These are phyloP conservation scores for Seriola aureovittata DNA, from an alignment of 2,113 vertebrate genomes.

Conservation along the genomic window DNA sequence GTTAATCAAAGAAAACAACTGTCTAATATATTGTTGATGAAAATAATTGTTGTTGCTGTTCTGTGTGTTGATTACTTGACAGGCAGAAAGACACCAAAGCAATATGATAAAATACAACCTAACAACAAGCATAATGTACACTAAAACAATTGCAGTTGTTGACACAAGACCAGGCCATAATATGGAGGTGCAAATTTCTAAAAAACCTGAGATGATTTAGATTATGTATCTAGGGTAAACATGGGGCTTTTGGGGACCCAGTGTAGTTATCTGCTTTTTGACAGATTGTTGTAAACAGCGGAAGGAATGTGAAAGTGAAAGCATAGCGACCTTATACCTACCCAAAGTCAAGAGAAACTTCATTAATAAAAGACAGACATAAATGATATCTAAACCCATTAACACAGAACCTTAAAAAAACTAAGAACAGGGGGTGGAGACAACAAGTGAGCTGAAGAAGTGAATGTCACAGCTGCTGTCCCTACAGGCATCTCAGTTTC, in stretches of 20 bases:
- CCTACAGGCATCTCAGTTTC: neutral
- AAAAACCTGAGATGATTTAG: neutral
- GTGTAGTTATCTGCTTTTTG: neutral
- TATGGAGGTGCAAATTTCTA: neutral
- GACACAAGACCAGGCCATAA: no score
- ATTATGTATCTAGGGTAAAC: neutral
- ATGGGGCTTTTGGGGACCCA: neutral
- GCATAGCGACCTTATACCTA: neutral
- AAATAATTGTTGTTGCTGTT: no score
- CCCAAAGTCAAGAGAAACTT: neutral
- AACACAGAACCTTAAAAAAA: neutral
- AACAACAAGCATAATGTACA: no score
- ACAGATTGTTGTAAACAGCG: neutral
- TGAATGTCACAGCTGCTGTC: constrained; percentile 57
- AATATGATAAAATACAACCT: no score
- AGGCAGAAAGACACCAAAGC: no score
- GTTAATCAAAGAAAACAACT: no score
- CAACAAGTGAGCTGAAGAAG: neutral
- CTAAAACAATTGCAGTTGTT: no score
- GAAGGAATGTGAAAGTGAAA: constrained; percentile 11
- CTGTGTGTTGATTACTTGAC: no score
- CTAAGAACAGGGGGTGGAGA: neutral
- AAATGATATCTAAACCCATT: no score
- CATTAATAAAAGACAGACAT: neutral
- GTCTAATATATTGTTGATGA: no score